Conservation (phyloP, 1,140 invertebrate genomes). For the Anoplolepis gracilipes region DNA sequence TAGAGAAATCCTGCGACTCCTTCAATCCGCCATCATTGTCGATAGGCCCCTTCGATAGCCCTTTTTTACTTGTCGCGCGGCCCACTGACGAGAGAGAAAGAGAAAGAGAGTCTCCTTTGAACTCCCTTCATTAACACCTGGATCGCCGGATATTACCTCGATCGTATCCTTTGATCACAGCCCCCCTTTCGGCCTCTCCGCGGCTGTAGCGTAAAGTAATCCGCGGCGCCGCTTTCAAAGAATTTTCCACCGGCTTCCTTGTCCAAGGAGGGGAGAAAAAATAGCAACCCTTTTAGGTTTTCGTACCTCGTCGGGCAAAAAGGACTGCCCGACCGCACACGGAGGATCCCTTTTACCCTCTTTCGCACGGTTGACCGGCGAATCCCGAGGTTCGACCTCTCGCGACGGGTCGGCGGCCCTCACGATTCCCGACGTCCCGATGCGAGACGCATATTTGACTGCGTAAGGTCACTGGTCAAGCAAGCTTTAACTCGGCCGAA, state of each 20-base stretch:
- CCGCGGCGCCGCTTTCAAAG: constrained; percentile 66
- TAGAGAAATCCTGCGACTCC: constrained; percentile 33
- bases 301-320: constrained; percentile 54
- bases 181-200: constrained; percentile 48
- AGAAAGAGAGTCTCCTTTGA: constrained; percentile 67
- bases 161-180: constrained; percentile 71
- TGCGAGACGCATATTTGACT: constrained; percentile 58
- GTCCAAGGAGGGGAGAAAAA: constrained; percentile 56
- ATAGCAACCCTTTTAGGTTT: constrained; percentile 60
- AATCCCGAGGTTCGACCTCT: constrained; percentile 61
- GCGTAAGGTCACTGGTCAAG: constrained; percentile 49
- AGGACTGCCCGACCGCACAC: constrained; percentile 37
- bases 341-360: constrained; percentile 58
- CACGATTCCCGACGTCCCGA: constrained; percentile 56
- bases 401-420: constrained; percentile 37
- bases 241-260: constrained; percentile 64
- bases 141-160: constrained; percentile 62
- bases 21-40: background rate
- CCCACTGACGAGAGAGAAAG: constrained; percentile 29
- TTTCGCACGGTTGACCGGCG: constrained; percentile 61
- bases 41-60: constrained; percentile 17
- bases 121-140: constrained; percentile 74
- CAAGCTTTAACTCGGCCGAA: constrained; percentile 14
- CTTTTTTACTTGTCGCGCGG: constrained; percentile 56
- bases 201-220: constrained; percentile 58